phyloP scores from a whole-genome alignment of 1,140 invertebrate species.

The Centruroides sculpturatus region DNA sequence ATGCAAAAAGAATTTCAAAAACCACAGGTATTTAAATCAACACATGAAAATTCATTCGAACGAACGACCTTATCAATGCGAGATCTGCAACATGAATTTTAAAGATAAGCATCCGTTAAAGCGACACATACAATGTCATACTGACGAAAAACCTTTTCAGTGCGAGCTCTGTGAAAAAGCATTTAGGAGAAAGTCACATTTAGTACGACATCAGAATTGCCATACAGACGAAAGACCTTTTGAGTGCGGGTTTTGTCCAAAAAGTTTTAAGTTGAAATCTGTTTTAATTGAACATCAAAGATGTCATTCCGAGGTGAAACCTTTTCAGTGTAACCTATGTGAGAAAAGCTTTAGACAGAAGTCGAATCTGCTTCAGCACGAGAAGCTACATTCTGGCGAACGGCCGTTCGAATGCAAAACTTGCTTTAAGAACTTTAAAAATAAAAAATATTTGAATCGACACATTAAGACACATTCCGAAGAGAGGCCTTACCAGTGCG shows the following conservation, averaged over 20 bases:
- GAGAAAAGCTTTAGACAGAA: no score
- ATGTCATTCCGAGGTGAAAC: no score
- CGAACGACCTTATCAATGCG: constrained; percentile 9
- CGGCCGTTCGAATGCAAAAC: no score
- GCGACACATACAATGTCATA: constrained; percentile 10
- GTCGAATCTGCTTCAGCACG: no score
- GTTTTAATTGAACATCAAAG: no score
- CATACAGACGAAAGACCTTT: constrained; percentile 9
- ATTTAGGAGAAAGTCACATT: constrained; percentile 3
- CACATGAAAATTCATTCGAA: constrained; percentile 1
- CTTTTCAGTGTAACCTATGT: no score
- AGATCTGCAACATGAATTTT: constrained; percentile 9
- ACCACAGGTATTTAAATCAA: not conserved
- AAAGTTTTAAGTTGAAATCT: not conserved
- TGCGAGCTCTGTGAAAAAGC: constrained; percentile 9
- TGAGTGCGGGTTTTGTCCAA: constrained; percentile 6
- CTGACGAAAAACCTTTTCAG: constrained; percentile 10
- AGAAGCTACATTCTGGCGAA: no score
- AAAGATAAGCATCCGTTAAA: constrained; percentile 6
- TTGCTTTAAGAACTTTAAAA: no score
- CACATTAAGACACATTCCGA: no score
- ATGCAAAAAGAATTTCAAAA: constrained; percentile 21
- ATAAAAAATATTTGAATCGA: no score
- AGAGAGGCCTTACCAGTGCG: no score
- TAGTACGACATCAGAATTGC: constrained; percentile 8